phyloP scores from a whole-genome alignment of 1,140 invertebrate genomes.

The Asobara japonica region DNA sequence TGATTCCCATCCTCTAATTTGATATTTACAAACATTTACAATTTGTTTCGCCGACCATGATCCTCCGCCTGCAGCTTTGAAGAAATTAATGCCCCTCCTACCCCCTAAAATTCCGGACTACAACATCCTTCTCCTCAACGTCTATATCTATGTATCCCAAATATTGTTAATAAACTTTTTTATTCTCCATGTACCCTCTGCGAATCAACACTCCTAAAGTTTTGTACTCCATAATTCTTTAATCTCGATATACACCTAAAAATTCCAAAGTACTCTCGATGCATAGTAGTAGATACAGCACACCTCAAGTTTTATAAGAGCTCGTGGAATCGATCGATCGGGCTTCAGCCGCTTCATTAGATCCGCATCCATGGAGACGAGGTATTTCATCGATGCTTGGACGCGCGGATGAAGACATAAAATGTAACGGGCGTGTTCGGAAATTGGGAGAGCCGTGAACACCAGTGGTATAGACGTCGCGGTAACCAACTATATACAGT shows the following conservation, averaged over 20 bases:
- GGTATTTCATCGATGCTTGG: slow-evolving; percentile 48
- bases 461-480: background rate
- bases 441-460: background rate
- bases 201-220: too few species aligned
- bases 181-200: too few species aligned
- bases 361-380: slow-evolving; percentile 28
- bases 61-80: too few species aligned
- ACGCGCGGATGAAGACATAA: slow-evolving; percentile 59
- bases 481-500: background rate
- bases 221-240: background rate
- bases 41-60: too few species aligned
- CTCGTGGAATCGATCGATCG: slow-evolving; percentile 3
- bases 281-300: background rate
- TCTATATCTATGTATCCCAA: too few species aligned
- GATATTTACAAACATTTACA: too few species aligned
- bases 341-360: slow-evolving; percentile 19
- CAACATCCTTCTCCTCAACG: too few species aligned
- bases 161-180: too few species aligned
- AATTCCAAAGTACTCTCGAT: background rate
- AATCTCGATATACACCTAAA: background rate
- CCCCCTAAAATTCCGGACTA: too few species aligned
- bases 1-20: too few species aligned
- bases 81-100: too few species aligned
- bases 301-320: background rate
- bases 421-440: slow-evolving; percentile 52